Evolutionary conservation across 2,797 vertebrate species (phyloP).

Genomic region (Brachyalestes nurse): DNA sequence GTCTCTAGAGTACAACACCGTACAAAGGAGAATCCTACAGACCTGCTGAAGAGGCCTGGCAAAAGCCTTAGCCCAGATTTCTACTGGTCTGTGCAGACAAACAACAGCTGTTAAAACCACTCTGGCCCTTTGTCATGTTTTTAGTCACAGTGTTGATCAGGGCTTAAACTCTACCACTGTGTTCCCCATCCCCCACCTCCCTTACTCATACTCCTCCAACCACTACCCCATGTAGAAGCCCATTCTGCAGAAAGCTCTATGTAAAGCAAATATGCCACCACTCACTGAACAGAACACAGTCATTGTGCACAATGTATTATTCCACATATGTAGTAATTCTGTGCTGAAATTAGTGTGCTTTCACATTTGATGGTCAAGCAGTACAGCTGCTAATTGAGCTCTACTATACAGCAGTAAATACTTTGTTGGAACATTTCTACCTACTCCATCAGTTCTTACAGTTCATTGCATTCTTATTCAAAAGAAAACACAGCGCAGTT

Average conservation of each 20-base stretch:
- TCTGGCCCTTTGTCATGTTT: conserved; percentile 42
- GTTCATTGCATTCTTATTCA: neutral
- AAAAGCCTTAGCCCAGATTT: conserved; percentile 44
- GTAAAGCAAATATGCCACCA: neutral
- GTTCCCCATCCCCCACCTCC: neutral
- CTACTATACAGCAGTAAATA: neutral
- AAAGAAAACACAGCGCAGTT: neutral
- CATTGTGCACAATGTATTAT: neutral
- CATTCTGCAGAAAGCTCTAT: neutral
- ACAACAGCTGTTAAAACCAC: conserved; percentile 60
- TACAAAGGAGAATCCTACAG: conserved; percentile 30
- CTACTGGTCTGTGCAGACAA: conserved; percentile 36
- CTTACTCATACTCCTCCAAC: conserved; percentile 12
- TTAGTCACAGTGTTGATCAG: conserved; percentile 34
- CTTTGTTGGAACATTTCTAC: neutral
- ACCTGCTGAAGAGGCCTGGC: conserved; percentile 30
- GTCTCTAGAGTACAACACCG: conserved; percentile 25
- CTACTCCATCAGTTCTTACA: neutral
- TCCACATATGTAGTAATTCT: neutral
- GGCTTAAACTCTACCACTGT: conserved; percentile 26
- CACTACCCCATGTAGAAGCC: conserved; percentile 3
- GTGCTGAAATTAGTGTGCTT: neutral
- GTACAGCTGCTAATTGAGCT: neutral
- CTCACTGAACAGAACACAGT: neutral
- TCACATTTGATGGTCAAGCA: neutral